These are phyloP conservation scores for Siniperca obscura DNA, from an alignment of 2,797 vertebrate species.

Conservation along the genomic window DNA sequence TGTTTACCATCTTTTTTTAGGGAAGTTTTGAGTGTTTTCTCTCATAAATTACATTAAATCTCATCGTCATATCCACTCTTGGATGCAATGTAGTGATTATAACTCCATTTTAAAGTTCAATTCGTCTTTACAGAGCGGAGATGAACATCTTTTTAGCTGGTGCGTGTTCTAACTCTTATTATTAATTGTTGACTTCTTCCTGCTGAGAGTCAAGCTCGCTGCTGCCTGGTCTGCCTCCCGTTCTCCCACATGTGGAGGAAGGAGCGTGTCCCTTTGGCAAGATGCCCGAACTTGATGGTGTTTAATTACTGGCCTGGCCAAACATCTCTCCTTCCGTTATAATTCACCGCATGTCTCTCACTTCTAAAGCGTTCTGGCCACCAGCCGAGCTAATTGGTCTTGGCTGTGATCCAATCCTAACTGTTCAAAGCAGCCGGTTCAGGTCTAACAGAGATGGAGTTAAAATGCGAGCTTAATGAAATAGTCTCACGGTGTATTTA, in stretches of 20 bases:
- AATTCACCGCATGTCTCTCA: slow-evolving; percentile 28
- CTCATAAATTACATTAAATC: neutral
- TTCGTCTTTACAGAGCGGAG: neutral
- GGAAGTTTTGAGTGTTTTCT: neutral
- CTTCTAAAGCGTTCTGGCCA: slow-evolving; percentile 1
- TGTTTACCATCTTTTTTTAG: neutral
- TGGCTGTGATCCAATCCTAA: slow-evolving; percentile 57
- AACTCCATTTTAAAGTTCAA: neutral
- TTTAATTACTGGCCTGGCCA: slow-evolving; percentile 49
- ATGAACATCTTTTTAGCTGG: slow-evolving; percentile 7
- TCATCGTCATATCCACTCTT: neutral
- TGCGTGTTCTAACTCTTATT: slow-evolving; percentile 16
- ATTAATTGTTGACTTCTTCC: slow-evolving; percentile 49
- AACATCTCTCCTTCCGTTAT: slow-evolving; percentile 30
- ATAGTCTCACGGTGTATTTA: slow-evolving; percentile 37
- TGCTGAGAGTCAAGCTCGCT: slow-evolving; percentile 41
- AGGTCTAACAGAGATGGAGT: slow-evolving; percentile 15
- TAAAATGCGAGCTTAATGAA: slow-evolving; percentile 51
- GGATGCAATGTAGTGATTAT: neutral
- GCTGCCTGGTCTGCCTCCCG: slow-evolving; percentile 5
- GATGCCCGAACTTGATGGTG: slow-evolving; percentile 45
- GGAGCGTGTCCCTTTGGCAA: slow-evolving; percentile 48
- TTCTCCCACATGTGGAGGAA: slow-evolving; percentile 30
- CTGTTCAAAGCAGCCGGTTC: slow-evolving; percentile 31
- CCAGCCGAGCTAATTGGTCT: slow-evolving; percentile 55